Base-by-base conservation (phyloP, 1,140 invertebrate species). In the Pogonus chalceus region DNA sequence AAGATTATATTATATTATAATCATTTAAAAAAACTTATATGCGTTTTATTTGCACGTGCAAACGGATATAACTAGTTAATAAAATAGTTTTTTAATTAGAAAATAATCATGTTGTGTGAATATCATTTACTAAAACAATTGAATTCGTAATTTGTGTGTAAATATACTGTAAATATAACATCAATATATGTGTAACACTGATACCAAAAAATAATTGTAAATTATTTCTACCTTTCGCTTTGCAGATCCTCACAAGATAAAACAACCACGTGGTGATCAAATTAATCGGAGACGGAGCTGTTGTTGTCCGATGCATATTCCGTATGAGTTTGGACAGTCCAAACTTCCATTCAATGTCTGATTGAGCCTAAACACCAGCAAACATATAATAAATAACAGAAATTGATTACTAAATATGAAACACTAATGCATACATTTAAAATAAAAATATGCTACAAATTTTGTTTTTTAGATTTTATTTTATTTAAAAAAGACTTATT, bases 261-360 rank as follows among this genome's bases (percentile, higher is more conserved):
- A 88, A 83, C 49, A 92, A 76, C 88, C 90, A 92, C 37, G 94
- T 92, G 1, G 93, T 96, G 56, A 98, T 80, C 47, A 99, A 79
- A 70, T 98, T 99, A 35, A 99, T 79, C 0, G 97, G 96, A 1
- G 95, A 92, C 0, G 97, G 96, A 2, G 96, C 96, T 2, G 93
- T 92, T 35, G 91, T 93, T 4, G 95, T 97, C 65, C 96, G 84
- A 74, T 98, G 95, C 95, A 99, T 99, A 67, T 96, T 96, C 59
- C 95, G 79, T 65, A 99, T 97, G 61, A 99, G 78, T 76, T 99
- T 99, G 39, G 96, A 97, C 61, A 98, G 74, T 23, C 96, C 96
- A 69, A 96, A 99, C 73, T 99, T 99, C 96, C 96, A 99, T 73
- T 99, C 96, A 62, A 96, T 97, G 73, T 99, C 96, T n/a, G 96